Percentiles rank a stretch among this genome's conserved stretches.
Conservation (phyloP, 1,140 invertebrate genomes). For the Papilio xuthus region DNA sequence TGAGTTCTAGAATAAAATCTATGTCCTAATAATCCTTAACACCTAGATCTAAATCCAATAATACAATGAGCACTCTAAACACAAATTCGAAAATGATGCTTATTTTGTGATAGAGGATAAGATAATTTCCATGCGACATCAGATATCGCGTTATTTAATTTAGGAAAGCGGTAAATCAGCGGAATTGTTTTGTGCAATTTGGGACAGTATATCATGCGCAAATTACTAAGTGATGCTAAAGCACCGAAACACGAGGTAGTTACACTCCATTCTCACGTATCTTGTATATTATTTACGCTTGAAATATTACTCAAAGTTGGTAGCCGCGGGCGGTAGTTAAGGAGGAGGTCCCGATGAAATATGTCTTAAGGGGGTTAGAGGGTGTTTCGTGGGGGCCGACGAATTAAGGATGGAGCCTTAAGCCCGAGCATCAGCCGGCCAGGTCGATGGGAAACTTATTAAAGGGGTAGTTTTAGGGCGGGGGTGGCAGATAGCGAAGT, state of each 20-base stretch:
- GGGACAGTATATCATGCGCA: constrained; percentile 34
- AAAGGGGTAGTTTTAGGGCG: constrained; percentile 46
- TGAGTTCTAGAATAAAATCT: background rate
- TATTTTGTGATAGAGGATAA: background rate
- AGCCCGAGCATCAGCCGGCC: constrained; percentile 57
- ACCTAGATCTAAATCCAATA: background rate
- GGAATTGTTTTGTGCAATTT: constrained; percentile 29
- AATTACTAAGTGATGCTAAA: constrained; percentile 32
- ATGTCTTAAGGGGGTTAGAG: constrained; percentile 68
- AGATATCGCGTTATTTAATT: constrained; percentile 31
- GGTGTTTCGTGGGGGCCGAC: constrained; percentile 44
- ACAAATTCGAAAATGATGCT: background rate
- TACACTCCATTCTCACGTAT: constrained; percentile 58
- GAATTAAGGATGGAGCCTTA: constrained; percentile 72
- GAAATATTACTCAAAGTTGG: constrained; percentile 74
- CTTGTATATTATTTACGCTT: constrained; percentile 74
- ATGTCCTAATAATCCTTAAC: too few relatives aligned
- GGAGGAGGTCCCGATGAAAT: constrained; percentile 76
- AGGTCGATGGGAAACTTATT: constrained; percentile 67
- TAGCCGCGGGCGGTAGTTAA: constrained; percentile 62
- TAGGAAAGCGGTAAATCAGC: constrained; percentile 26
- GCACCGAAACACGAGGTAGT: constrained; percentile 31
- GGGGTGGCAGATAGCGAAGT: constrained; percentile 44
- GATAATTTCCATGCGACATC: constrained; percentile 5
- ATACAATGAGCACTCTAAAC: background rate